Evolutionary conservation across 37 sponge, comb jelly and placozoan genomes (phyloP), one percentile per base, ranked within the genome.

Genomic region (Agelas oroides): DNA sequence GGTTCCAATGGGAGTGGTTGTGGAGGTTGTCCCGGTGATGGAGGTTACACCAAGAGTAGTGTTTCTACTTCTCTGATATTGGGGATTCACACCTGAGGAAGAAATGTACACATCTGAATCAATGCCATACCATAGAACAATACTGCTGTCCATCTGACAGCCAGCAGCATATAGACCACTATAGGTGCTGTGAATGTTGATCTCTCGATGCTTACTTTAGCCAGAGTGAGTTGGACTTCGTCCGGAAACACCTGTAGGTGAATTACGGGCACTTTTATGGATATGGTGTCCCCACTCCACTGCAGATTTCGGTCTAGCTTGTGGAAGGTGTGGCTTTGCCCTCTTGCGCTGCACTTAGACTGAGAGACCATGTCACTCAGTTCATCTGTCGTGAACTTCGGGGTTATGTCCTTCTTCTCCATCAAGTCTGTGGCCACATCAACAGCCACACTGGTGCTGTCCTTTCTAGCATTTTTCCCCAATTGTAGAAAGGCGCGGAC

Each of bases 401-500:
- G 63, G 2, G n/a, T 61, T 28, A 59, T 59, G 27, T 39, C 65
- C 15, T 32, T 59, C 28, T 33, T 59, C 5, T 8, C 18, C 78
- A 77, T 77, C 33, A 77, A 33, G 18, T 77, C 40, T 6, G 65
- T 61, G 20, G 65, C 65, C 62, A 61, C 64, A 15, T 77, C 78
- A 18, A 77, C 65, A 60, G 65, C 78, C 20, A 77, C 65, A 60
- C 60, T 36, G 28, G 60, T 61, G 31, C 78, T 77, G 6, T 59
- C 39, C 36, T 59, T 33, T 28, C 78, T 36, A 31, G 63, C 21
- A 25, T 59, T 23, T 23, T 5, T 77, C 17, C 78, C 78, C 15
- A 77, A 5, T 31, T 77, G 78, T 20, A 77, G 30, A 60, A 77
- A 77, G 28, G 64, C 36, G 12, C 78, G 33, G n/a, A 77, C 78